Base-by-base conservation (phyloP, 2,113 vertebrate species). In the Nesogale talazaci region DNA sequence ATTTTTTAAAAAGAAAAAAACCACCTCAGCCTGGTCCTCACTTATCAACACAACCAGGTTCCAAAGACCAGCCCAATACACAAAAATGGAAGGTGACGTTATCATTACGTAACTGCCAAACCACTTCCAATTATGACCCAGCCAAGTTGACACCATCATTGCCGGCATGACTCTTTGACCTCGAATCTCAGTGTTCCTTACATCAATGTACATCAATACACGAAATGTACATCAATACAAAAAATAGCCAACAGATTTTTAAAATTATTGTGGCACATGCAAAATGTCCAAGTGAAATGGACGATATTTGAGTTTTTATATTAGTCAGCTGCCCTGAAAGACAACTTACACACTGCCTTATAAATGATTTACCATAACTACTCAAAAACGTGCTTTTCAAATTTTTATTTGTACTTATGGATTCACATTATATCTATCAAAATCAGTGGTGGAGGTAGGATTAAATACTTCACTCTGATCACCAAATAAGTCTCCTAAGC, bases 401-500 rank as follows among this genome's bases (percentile, higher is more conserved):
- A 80, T 70, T 46, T 38, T 75, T 72, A 75, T 46, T 65, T 87
- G 34, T 29, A 88, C n/a, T 83, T 80, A 56, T 2, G 76, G 59
- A 84, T 34, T 72, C 1, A 74, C 52, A 52, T 61, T 70, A 81
- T 7, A 88, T 23, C 84, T 70, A 88, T 83, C 27, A 38, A 74
- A 93, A 12, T 67, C 17, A 67, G 8, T 22, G 70, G n/a, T 40
- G 63, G 85, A 42, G 10, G 40, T 56, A 52, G 46, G 46, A 52
- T 52, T 52, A 52, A 52, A 52, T 52, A 52, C 46, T 52, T 52
- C 46, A n/a, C 61, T 85, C 56, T 16, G 80, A 69, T 77, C 67
- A 90, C 61, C 31, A 92, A 56, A 92, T 52, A 65, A 85, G 80
- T 40, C 31, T 34, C 70, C 23, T 20, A 88, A 85, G 85, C 56